Conservation (phyloP, 2,888 invertebrate genomes). For the Eustalomyia histrio region DNA sequence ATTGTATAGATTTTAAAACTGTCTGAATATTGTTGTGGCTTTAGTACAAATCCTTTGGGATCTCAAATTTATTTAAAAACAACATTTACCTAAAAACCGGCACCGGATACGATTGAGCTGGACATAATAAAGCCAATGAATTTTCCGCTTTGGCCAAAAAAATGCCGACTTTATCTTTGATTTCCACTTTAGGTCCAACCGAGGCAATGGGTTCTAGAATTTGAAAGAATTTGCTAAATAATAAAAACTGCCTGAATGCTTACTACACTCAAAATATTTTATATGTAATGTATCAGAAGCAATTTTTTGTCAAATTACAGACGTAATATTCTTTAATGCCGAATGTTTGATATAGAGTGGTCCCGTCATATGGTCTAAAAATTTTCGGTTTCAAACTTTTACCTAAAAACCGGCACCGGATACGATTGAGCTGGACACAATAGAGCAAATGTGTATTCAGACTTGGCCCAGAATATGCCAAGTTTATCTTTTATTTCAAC, state of each 20-base stretch:
- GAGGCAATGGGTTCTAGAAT: slow-evolving; percentile 80
- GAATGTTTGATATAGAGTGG: background rate
- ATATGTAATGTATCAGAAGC: no score
- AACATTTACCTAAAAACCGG: slow-evolving; percentile 83
- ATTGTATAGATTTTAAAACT: background rate
- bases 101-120: slow-evolving; percentile 85
- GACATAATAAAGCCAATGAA: slow-evolving; percentile 81
- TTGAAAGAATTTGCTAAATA: background rate
- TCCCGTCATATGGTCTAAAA: no score
- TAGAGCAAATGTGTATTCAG: slow-evolving; percentile 75
- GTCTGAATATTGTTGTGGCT: slow-evolving; percentile 60
- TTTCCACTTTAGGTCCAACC: slow-evolving; percentile 84
- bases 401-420: slow-evolving; percentile 84
- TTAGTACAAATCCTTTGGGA: background rate
- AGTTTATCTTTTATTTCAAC: slow-evolving; percentile 84
- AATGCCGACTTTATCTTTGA: slow-evolving; percentile 81
- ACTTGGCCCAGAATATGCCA: slow-evolving; percentile 70
- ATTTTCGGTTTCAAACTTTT: slow-evolving; percentile 63
- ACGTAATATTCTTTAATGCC: no score
- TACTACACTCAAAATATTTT: no score
- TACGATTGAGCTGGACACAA: slow-evolving; percentile 84
- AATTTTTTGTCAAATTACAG: no score
- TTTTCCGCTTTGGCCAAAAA: slow-evolving; percentile 67
- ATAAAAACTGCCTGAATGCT: slow-evolving; percentile 55
- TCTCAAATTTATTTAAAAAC: background rate